phyloP scores from a whole-genome alignment of 2,113 vertebrate species.

The Pluvialis apricaria region DNA sequence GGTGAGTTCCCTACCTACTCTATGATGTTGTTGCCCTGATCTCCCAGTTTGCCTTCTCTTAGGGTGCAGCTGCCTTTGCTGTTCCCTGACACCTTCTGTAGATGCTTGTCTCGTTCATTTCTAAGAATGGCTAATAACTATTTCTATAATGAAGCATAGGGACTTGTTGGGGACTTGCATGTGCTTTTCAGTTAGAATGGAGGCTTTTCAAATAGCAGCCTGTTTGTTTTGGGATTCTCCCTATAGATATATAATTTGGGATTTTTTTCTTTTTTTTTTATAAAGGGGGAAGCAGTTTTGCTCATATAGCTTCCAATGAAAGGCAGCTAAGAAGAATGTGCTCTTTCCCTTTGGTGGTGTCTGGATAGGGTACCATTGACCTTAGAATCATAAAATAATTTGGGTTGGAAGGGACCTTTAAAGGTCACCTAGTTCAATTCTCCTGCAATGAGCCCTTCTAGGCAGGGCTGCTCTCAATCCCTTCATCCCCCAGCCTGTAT shows the following conservation, averaged over 20 bases:
- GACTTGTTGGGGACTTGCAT: background rate
- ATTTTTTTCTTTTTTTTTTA: background rate
- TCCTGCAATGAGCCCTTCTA: background rate
- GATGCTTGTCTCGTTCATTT: background rate
- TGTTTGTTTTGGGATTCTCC: background rate
- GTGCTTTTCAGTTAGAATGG: background rate
- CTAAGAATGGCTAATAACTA: background rate
- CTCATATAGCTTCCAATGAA: rapidly evolving
- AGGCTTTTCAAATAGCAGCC: background rate
- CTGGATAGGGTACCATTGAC: background rate
- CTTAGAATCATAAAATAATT: background rate
- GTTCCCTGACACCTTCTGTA: background rate
- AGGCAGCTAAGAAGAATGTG: background rate
- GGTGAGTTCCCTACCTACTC: background rate
- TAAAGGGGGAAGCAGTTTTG: background rate
- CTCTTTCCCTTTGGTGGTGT: background rate
- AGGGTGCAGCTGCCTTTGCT: background rate
- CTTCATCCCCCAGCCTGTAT: background rate
- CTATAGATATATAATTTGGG: background rate
- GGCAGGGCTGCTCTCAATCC: background rate
- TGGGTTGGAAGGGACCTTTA: background rate
- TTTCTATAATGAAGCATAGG: background rate
- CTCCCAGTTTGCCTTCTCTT: background rate
- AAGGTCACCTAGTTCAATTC: background rate
- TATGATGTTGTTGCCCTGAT: background rate